These are phyloP conservation scores for Epirrhoe alternata DNA, from an alignment of 2,888 invertebrate genomes.

Conservation along the genomic window DNA sequence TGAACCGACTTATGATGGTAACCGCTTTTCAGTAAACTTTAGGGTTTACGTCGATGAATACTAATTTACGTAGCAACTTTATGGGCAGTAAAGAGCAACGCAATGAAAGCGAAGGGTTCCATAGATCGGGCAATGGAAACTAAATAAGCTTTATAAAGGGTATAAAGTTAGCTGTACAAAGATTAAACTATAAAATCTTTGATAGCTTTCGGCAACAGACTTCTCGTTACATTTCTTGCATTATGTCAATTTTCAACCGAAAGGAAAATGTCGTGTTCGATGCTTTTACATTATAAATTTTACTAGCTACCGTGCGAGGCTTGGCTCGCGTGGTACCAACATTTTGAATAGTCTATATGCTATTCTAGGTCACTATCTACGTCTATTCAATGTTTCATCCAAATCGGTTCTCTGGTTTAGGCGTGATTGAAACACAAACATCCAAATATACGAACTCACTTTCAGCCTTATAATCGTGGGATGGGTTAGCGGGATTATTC, in stretches of 20 bases:
- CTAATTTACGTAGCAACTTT: constrained; percentile 21
- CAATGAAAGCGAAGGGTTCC: constrained; percentile 9
- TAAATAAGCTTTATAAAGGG: constrained; percentile 2
- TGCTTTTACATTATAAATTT: too few relatives aligned
- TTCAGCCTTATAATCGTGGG: too few relatives aligned
- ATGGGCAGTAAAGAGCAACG: constrained; percentile 16
- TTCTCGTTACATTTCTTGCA: neutral
- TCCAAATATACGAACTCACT: too few relatives aligned
- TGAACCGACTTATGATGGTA: neutral
- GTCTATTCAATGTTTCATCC: too few relatives aligned
- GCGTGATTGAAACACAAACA: too few relatives aligned
- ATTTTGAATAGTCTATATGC: too few relatives aligned
- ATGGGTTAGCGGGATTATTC: too few relatives aligned
- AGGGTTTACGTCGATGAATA: constrained; percentile 18
- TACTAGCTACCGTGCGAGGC: too few relatives aligned
- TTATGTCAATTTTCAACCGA: neutral
- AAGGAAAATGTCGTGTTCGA: too few relatives aligned
- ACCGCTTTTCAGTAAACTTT: neutral
- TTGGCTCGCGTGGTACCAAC: too few relatives aligned
- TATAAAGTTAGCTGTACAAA: constrained; percentile 6
- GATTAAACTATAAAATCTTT: constrained; percentile 14
- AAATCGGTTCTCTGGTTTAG: too few relatives aligned
- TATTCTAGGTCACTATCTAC: too few relatives aligned
- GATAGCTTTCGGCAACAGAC: constrained; percentile 3
- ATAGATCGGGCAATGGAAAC: constrained; percentile 8